These are phyloP conservation scores for Habropoda laboriosa DNA, from an alignment of 1,140 invertebrate genomes.

Conservation along the genomic window DNA sequence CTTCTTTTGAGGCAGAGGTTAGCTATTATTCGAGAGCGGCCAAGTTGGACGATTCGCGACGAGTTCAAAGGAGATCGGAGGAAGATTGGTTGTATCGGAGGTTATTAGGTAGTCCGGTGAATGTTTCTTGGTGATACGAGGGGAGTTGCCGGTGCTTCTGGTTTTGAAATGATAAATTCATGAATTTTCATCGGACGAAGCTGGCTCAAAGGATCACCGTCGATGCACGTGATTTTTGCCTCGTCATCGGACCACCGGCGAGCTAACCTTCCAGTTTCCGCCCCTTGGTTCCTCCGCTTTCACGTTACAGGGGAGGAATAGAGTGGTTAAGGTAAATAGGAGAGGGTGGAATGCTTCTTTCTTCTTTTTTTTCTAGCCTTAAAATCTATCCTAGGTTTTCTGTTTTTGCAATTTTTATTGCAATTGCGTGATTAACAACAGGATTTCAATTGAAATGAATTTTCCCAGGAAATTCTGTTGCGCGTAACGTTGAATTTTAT, in stretches of 20 bases:
- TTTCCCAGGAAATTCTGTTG: not conserved
- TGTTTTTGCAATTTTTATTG: not conserved
- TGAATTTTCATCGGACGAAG: conserved; percentile 58
- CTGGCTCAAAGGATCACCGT: not conserved
- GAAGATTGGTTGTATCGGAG: conserved; percentile 3
- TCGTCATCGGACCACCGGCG: conserved; percentile 50
- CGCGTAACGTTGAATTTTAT: not conserved
- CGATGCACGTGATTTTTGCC: conserved; percentile 55
- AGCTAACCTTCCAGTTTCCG: conserved; percentile 57
- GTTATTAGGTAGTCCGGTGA: not conserved
- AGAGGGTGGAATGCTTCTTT: conserved; percentile 48
- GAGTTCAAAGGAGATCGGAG: conserved; percentile 14
- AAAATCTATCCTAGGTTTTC: conserved; percentile 45
- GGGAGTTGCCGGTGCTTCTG: too few relatives aligned
- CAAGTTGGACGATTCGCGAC: conserved; percentile 24
- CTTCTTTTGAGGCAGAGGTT: conserved; percentile 26
- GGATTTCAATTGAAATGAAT: not conserved
- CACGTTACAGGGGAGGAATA: too few relatives aligned
- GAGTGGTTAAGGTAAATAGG: conserved; percentile 10
- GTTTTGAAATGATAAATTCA: not conserved
- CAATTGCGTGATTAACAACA: not conserved
- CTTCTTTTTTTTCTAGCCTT: conserved; percentile 63
- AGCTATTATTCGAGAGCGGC: conserved; percentile 32
- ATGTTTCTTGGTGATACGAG: not conserved
- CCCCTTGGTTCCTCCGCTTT: conserved; percentile 43